phyloP scores from a whole-genome alignment of 2,888 invertebrate species.

The Plagodis dolabraria region DNA sequence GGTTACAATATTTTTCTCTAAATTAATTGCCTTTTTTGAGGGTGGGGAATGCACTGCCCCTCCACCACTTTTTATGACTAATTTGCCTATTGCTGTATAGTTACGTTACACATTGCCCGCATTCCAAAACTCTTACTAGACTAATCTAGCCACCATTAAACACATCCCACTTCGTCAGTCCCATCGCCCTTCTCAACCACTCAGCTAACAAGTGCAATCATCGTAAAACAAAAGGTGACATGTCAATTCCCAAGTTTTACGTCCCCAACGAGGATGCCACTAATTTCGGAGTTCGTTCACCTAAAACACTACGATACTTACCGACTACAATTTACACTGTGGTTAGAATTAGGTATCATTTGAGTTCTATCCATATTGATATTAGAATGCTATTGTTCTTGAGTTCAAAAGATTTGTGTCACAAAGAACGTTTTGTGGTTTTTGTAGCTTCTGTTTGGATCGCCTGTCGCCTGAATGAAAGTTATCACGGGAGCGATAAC shows the following conservation, averaged over 20 bases:
- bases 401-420: conserved; percentile 9
- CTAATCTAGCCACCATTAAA: conserved; percentile 3
- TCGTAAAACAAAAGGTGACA: conserved; percentile 51
- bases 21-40: no score
- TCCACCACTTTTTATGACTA: no score
- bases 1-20: no score
- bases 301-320: conserved; percentile 39
- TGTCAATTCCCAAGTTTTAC: conserved; percentile 45
- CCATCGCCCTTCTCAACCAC: conserved; percentile 17
- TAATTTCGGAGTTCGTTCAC: conserved; percentile 57
- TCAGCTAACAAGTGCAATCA: conserved; percentile 27
- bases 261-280: conserved; percentile 51
- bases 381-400: background rate
- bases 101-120: background rate
- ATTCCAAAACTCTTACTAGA: conserved; percentile 4
- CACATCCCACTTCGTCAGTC: conserved; percentile 9
- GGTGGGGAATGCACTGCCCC: no score
- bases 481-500: conserved; percentile 20
- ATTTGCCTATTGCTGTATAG: background rate
- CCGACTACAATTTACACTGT: conserved; percentile 29
- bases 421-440: conserved; percentile 26
- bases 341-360: conserved; percentile 1
- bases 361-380: conserved; percentile 17
- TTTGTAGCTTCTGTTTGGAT: conserved; percentile 22
- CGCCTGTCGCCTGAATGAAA: conserved; percentile 24